A percentile compares a stretch with the other conserved stretches of the same genome.
Conservation (phyloP, 1,140 invertebrate species). For the Bombus pyrosoma region DNA sequence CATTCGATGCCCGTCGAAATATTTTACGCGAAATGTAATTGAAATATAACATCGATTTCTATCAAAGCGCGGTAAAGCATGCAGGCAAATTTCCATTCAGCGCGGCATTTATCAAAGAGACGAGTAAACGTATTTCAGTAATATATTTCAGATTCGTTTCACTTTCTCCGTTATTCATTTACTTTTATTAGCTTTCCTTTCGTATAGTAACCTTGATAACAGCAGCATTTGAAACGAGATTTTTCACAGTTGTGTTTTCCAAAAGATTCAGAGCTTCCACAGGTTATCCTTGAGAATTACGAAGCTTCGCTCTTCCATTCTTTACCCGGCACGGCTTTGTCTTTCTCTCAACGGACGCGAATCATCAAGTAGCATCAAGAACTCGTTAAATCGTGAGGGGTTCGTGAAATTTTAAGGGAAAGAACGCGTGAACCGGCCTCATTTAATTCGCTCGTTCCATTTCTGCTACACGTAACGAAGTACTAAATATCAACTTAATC, state of each 20-base stretch:
- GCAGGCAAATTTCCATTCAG: neutral
- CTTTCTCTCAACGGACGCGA: no score
- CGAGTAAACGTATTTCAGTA: neutral
- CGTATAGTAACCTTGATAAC: neutral
- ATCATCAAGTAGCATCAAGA: neutral
- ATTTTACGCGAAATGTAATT: neutral
- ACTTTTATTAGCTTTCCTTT: no score
- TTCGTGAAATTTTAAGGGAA: constrained; percentile 6
- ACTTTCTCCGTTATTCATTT: neutral
- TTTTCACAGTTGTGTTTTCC: neutral
- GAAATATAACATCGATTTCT: neutral
- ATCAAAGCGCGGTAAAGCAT: no score
- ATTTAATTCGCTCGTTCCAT: neutral
- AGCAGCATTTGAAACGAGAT: neutral
- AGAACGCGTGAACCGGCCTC: neutral
- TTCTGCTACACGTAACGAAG: neutral
- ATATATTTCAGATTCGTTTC: neutral
- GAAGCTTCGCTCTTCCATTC: no score
- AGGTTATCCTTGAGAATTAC: constrained; percentile 18
- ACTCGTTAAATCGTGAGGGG: constrained; percentile 6
- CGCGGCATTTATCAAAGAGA: neutral
- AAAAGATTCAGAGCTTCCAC: neutral
- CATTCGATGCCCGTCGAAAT: neutral
- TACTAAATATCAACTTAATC: neutral
- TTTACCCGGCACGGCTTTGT: no score